Base-by-base conservation (phyloP, 2,888 invertebrate genomes). In the Nomada goodeniana region DNA sequence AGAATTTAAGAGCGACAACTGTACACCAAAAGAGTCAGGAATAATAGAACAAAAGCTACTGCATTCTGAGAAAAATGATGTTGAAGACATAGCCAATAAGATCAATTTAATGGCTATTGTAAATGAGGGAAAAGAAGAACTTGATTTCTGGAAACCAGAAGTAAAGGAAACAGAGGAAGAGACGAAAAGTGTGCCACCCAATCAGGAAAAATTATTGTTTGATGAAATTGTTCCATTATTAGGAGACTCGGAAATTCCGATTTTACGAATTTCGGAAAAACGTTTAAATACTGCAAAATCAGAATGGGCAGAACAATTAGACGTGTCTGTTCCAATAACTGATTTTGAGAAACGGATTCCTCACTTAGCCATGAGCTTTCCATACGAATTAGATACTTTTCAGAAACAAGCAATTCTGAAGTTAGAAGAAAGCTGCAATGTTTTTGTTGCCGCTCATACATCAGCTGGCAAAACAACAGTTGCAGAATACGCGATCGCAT, bases 401-500 rank as follows among this genome's bases (percentile, higher is more conserved):
- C 99, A 99, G 93, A 99, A 99, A 94, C 97, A 98, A 95, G 99
- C 99, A 0, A 98, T 99, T 80, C 94, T 99, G 9, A 98, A 98
- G 93, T 94, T 99, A 73, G 99, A 99, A 94, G 97, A 98, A 90
- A 97, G 98, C 18, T 97, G 98, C 89, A 98, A 98, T 93, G 98
- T 99, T 0, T 99, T 99, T 94, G 99, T 99, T 0, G 99, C 99
- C 0, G 99, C 99, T 0, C 99, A 99, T 92, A 99, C 99, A 0
- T 99, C 99, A 0, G 99, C 99, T 0, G 98, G 98, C 36, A 99
- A 99, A 95, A 99, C 99, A 0, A 99, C 99, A 0, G 99, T 99
- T 0, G 99, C 99, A 0, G 99, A 99, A 94, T 99, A 99, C 94
- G 99, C 99, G 0, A 98, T 99, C 87, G 99, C 99, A 0, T 95